Percentiles rank a stretch among this genome's conserved stretches.
Evolutionary conservation across 2,113 vertebrate species (phyloP).

Genomic region (Tilapia sparmanii): DNA sequence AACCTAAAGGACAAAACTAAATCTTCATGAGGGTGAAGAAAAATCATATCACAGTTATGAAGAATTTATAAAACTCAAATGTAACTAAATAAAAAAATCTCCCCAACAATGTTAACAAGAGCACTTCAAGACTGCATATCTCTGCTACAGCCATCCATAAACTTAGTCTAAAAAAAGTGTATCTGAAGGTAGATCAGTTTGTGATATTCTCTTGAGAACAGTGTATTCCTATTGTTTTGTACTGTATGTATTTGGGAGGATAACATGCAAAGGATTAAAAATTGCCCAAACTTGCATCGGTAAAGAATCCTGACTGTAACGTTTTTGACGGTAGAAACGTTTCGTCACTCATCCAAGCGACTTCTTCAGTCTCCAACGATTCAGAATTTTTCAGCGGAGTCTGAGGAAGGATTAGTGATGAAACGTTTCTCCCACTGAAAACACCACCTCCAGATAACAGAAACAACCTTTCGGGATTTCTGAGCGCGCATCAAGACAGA

Average conservation of each 20-base stretch:
- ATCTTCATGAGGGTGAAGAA: not conserved
- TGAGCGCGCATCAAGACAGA: rapidly evolving
- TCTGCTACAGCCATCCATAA: not conserved
- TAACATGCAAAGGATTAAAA: not conserved
- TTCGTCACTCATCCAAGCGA: rapidly evolving
- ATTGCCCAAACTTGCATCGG: not conserved
- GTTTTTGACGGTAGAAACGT: not conserved
- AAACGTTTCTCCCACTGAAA: not conserved
- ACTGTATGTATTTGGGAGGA: not conserved
- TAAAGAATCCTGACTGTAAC: not conserved
- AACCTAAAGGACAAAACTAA: not conserved
- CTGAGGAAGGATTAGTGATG: not conserved
- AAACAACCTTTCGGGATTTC: rapidly evolving
- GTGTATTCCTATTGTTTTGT: not conserved
- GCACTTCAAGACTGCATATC: not conserved
- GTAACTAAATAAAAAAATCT: not conserved
- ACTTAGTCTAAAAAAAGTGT: not conserved
- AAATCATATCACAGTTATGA: not conserved
- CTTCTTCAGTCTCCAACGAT: not conserved
- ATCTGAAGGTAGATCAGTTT: not conserved
- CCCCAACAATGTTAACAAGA: not conserved
- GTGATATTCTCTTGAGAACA: not conserved
- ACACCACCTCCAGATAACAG: not conserved
- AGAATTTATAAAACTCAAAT: not conserved
- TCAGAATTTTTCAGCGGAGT: not conserved